Evolutionary conservation across 2,113 vertebrate species (phyloP).

Genomic region (Rhinolophus ferrumequinum): DNA sequence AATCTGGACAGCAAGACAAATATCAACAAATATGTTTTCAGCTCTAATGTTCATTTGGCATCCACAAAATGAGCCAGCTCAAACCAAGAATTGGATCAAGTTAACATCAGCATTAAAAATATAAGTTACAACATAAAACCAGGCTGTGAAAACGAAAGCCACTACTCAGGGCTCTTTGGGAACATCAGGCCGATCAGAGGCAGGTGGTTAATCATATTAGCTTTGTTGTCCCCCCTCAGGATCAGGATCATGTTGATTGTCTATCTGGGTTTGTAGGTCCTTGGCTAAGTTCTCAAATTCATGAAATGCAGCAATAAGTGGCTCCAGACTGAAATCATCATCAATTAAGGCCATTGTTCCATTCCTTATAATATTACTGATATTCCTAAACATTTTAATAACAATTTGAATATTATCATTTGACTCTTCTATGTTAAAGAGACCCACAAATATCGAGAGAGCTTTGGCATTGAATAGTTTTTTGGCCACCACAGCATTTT

Average conservation of each 20-base stretch:
- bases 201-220: slow-evolving; percentile 27
- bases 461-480: slow-evolving; percentile 44
- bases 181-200: slow-evolving; percentile 72
- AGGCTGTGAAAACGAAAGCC: slow-evolving; percentile 68
- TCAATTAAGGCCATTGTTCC: slow-evolving; percentile 68
- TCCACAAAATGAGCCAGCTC: slow-evolving; percentile 62
- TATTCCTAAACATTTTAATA: slow-evolving; percentile 77
- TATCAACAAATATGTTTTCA: slow-evolving; percentile 68
- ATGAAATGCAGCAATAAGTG: slow-evolving; percentile 68
- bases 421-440: slow-evolving; percentile 54
- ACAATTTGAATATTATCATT: slow-evolving; percentile 70
- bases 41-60: slow-evolving; percentile 75
- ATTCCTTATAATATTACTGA: slow-evolving; percentile 72
- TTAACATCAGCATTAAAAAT: slow-evolving; percentile 63
- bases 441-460: slow-evolving; percentile 52
- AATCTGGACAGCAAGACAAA: slow-evolving; percentile 69
- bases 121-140: slow-evolving; percentile 70
- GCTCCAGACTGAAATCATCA: slow-evolving; percentile 76
- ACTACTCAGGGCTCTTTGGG: slow-evolving; percentile 74
- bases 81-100: slow-evolving; percentile 59
- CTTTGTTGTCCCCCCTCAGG: slow-evolving; percentile 41
- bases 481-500: slow-evolving; percentile 64
- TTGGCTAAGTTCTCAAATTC: slow-evolving; percentile 75
- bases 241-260: slow-evolving; percentile 66
- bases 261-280: slow-evolving; percentile 72